Percentiles rank a stretch among this genome's conserved stretches.
These are phyloP conservation scores for Drosophila austrosaltans DNA, from an alignment of 2,888 invertebrate genomes.

Conservation along the genomic window DNA sequence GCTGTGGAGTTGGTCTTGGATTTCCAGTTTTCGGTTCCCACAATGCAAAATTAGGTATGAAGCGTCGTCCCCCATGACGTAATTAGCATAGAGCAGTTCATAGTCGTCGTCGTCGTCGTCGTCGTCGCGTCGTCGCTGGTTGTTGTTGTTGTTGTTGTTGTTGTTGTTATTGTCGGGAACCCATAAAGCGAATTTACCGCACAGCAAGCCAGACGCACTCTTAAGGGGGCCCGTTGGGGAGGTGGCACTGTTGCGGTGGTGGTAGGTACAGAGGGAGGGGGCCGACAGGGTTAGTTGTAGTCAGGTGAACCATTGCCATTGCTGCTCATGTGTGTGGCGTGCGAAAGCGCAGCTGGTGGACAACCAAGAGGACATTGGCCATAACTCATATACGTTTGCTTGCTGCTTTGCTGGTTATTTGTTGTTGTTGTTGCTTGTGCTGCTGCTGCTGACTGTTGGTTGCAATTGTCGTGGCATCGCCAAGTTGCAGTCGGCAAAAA, in stretches of 20 bases:
- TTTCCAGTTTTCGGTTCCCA: constrained; percentile 83
- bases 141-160: constrained; percentile 34
- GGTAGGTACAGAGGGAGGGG: constrained; percentile 16
- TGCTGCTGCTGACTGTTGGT: constrained; percentile 24
- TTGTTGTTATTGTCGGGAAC: constrained; percentile 65
- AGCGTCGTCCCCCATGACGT: constrained; percentile 82
- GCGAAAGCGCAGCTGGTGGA: constrained; percentile 52
- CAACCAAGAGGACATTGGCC: constrained; percentile 41
- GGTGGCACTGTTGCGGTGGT: not conserved
- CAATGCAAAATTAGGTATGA: constrained; percentile 82
- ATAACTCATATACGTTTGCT: constrained; percentile 47
- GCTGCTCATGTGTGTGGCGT: constrained; percentile 64
- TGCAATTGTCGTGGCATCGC: constrained; percentile 58
- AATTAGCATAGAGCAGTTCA: constrained; percentile 82
- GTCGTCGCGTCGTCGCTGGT: constrained; percentile 38
- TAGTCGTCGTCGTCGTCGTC: constrained; percentile 50
- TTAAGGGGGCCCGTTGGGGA: constrained; percentile 13
- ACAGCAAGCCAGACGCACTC: constrained; percentile 69
- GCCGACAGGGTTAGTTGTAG: constrained; percentile 17
- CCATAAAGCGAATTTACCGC: constrained; percentile 81
- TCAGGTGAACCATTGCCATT: constrained; percentile 71
- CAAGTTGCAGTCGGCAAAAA: constrained; percentile 37
- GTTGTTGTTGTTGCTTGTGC: constrained; percentile 19
- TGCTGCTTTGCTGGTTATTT: constrained; percentile 18
- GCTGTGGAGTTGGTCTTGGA: constrained; percentile 62